Conservation (phyloP, 2,888 invertebrate species). For the Thyatira batis region DNA sequence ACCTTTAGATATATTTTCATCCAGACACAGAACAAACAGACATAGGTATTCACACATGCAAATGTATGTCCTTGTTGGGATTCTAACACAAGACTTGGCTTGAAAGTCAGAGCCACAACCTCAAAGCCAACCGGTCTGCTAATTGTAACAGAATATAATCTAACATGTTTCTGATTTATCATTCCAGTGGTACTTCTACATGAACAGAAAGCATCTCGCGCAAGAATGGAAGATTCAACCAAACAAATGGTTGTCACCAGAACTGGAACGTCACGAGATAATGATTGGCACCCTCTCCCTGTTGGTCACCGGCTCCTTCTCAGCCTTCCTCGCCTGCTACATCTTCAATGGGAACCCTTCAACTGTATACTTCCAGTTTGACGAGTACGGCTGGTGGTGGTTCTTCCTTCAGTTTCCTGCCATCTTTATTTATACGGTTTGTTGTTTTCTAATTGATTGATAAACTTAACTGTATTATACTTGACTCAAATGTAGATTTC, state of each 20-base stretch:
- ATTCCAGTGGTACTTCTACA: conserved; percentile 87
- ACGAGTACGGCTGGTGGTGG: conserved; percentile 86
- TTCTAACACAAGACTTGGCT: too few relatives aligned
- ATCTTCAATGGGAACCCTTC: conserved; percentile 86
- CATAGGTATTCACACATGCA: too few relatives aligned
- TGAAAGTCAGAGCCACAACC: too few relatives aligned
- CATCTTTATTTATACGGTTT: conserved; percentile 84
- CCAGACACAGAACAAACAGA: too few relatives aligned
- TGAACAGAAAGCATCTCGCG: conserved; percentile 81
- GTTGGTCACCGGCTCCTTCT: conserved; percentile 77
- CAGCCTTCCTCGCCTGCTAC: conserved; percentile 85
- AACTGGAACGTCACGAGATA: conserved; percentile 87
- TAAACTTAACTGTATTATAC: too few relatives aligned
- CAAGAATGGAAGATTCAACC: conserved; percentile 90
- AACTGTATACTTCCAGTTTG: conserved; percentile 84
- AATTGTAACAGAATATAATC: too few relatives aligned
- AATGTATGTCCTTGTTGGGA: too few relatives aligned
- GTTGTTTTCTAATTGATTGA: too few relatives aligned
- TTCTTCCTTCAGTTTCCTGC: conserved; percentile 84
- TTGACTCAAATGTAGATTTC: too few relatives aligned
- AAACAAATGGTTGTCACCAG: conserved; percentile 84
- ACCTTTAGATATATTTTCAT: too few relatives aligned
- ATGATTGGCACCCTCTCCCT: conserved; percentile 83
- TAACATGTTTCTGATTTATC: not conserved
- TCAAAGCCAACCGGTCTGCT: too few relatives aligned